These are phyloP conservation scores for Epizoanthus stellaris DNA, from an alignment of 92 coral and sea anemone species.

Conservation along the genomic window DNA sequence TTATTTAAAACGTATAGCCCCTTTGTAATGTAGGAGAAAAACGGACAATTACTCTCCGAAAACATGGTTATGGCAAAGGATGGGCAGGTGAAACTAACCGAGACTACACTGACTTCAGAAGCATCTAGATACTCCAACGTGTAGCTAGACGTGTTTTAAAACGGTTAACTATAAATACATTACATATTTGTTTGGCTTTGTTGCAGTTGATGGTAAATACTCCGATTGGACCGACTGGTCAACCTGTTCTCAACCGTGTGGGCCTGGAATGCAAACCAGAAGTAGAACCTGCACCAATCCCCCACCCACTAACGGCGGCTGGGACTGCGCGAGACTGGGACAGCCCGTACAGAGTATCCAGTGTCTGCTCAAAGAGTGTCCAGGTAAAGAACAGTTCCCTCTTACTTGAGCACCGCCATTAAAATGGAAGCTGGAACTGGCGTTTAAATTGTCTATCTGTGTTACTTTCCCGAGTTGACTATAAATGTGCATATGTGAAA, in stretches of 20 bases:
- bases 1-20: too few species aligned
- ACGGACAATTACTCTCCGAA: too few species aligned
- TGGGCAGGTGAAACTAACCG: too few species aligned
- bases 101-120: too few species aligned
- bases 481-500: too few species aligned
- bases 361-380: conserved; percentile 89
- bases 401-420: neutral
- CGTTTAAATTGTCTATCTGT: too few species aligned
- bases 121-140: too few species aligned
- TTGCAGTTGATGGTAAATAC: conserved; percentile 85
- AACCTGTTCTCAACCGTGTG: conserved; percentile 84
- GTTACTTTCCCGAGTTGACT: too few species aligned
- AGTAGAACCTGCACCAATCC: conserved; percentile 91
- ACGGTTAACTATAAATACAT: neutral
- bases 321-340: conserved; percentile 87
- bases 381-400: conserved; percentile 59
- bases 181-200: neutral
- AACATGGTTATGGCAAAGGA: too few species aligned
- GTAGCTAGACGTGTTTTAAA: too few species aligned
- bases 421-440: too few species aligned
- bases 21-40: too few species aligned
- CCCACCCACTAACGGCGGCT: conserved; percentile 87
- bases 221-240: conserved; percentile 89
- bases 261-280: conserved; percentile 82
- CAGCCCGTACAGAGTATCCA: conserved; percentile 73